Percentiles rank a stretch among this genome's conserved stretches.
Conservation (phyloP, 2,113 vertebrate genomes). For the Bombycilla garrulus region DNA sequence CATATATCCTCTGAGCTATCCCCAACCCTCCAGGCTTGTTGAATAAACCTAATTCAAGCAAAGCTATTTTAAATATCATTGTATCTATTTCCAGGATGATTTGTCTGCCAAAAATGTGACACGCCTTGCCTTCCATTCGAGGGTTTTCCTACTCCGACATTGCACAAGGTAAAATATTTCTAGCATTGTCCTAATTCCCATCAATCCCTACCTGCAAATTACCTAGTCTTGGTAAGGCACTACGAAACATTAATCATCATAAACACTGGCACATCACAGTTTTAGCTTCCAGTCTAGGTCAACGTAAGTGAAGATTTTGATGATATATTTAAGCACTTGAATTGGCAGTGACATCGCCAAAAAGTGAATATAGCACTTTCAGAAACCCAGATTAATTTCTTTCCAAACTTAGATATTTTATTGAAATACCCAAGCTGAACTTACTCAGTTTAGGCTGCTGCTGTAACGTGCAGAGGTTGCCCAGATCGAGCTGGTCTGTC, state of each 20-base stretch:
- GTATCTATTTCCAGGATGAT: neutral
- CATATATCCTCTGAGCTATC: neutral
- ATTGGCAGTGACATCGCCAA: neutral
- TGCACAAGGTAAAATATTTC: neutral
- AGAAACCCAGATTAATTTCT: neutral
- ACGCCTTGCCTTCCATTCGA: neutral
- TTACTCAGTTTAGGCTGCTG: neutral
- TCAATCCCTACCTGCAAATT: neutral
- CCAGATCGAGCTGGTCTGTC: neutral
- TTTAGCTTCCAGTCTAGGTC: neutral
- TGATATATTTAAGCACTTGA: neutral
- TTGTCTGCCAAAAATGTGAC: neutral
- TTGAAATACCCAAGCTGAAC: neutral
- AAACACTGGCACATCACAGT: neutral
- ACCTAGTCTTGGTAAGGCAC: neutral
- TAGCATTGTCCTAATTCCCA: neutral
- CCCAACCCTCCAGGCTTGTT: neutral
- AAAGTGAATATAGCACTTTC: neutral
- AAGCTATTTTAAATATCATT: conserved; percentile 1
- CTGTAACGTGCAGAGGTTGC: neutral
- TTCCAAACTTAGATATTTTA: neutral
- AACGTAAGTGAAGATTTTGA: neutral
- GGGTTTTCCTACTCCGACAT: neutral
- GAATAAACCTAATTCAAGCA: neutral
- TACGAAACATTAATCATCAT: neutral